Base-by-base conservation (phyloP, 2,113 vertebrate species). In the Cisticola juncidis region DNA sequence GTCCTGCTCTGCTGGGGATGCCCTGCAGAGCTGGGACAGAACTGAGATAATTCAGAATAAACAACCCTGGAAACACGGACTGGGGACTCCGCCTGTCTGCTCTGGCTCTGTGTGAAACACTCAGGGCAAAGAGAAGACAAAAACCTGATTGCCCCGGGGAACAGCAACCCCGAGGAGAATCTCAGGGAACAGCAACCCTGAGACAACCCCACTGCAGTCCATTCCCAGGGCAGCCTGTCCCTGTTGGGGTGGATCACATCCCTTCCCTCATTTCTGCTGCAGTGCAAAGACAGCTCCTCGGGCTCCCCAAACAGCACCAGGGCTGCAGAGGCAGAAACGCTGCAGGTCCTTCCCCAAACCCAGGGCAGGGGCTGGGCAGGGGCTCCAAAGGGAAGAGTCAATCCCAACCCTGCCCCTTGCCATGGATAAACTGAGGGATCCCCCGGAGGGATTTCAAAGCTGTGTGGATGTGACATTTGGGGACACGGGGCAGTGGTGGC, bases 401-500 rank as follows among this genome's bases (percentile, higher is more conserved):
- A 11, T 38, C 24, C 73, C 50, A 65, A 3, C 22, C 31, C 56
- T 53, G 42, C 14, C 21, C 17, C 38, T 24, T 19, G 35, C 47
- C 57, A 1, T 0, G 22, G 48, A 8, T 8, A 28, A 18, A 26
- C 23, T 2, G 6, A 12, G 4, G 45, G 6, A 35, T 35, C 5
- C 36, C 50, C 60, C 7, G 44, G 8, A 16, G 51, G 9, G 77
- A 20, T 48, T 6, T 3, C 8, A 19, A 3, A 65, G 42, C 66
- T 2, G 2, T 10, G 29, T 15, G 35, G 26, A 19, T 21, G 51
- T 45, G 69, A 13, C 69, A 17, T 53, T 3, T 2, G 33, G 38
- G 77, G 76, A 48, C 66, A 10, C 1, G 10, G 48, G n/a, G 3
- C n/a, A 14, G 24, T 0, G 48, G 16, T 48, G 42, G 14, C 50